A percentile compares a stretch with the other conserved stretches of the same genome.
Evolutionary conservation across 2,888 invertebrate species (phyloP).

Genomic region (Dicyrtomina minuta): DNA sequence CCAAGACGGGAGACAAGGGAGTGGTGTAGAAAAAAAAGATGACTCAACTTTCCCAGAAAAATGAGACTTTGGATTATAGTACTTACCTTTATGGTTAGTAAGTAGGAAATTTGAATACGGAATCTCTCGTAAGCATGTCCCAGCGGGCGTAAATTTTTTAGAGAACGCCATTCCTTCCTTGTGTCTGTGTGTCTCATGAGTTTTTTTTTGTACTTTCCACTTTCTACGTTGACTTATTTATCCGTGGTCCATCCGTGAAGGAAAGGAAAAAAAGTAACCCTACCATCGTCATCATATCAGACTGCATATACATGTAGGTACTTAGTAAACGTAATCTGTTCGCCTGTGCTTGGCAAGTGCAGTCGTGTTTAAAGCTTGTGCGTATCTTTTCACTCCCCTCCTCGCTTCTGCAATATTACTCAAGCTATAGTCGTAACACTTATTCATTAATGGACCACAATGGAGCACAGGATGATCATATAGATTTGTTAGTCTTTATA

Average conservation of each 20-base stretch:
- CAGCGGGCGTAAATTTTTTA: conserved; percentile 7
- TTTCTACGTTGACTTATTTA: conserved; percentile 18
- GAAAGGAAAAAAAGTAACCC: too few relatives aligned
- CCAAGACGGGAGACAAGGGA: too few relatives aligned
- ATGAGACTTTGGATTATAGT: too few relatives aligned
- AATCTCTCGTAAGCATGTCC: background rate
- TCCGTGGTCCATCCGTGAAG: conserved; percentile 1
- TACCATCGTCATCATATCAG: background rate
- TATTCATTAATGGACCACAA: conserved; percentile 8
- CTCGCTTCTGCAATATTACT: background rate
- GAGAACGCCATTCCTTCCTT: conserved; percentile 1
- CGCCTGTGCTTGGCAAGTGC: too few relatives aligned
- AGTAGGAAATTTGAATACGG: conserved; percentile 12
- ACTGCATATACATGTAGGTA: too few relatives aligned
- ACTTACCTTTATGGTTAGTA: conserved; percentile 15
- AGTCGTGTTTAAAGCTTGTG: too few relatives aligned
- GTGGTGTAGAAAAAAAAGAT: too few relatives aligned
- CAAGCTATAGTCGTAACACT: background rate
- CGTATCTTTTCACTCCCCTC: too few relatives aligned
- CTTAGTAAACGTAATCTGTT: too few relatives aligned
- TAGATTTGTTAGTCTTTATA: conserved; percentile 11
- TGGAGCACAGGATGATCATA: background rate
- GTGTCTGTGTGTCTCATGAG: background rate
- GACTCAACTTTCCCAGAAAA: too few relatives aligned
- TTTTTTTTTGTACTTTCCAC: too few relatives aligned